Evolutionary conservation across 1,140 invertebrate species (phyloP), one percentile per base, ranked within the genome.

Genomic region (Neodiprion lecontei): DNA sequence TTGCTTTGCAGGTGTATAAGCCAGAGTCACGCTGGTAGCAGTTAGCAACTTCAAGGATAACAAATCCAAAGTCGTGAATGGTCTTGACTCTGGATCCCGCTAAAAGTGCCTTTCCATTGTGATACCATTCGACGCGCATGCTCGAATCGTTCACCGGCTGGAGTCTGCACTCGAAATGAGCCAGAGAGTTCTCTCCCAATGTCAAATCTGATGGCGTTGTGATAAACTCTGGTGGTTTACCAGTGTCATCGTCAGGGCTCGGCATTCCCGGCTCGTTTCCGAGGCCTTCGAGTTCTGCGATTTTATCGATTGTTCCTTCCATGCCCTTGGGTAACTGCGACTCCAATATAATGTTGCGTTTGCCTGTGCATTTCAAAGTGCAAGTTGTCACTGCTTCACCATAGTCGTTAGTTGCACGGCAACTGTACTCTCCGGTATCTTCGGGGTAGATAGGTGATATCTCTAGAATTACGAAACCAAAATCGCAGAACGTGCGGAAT

Each of bases 101-200:
- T 80, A 94, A 92, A 67, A 98, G 89, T 10, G 96, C 91, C 89
- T 97, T 96, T 49, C 97, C 97, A 86, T 99, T 98, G 79, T 98
- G 96, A 92, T 94, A 98, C 97, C 97, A 99, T 88, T 98, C 97
- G 14, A 99, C 96, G 78, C 94, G 91, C 94, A 98, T 95, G 74
- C 94, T 96, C 1, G 95, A 94, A 88, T 98, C 97, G 80, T 96
- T 96, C 9, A 97, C 92, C n/a, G 97, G 97, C 72, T 93, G 92
- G 23, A 98, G 87, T 65, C 95, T 92, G 78, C 96, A 97, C 89
- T 98, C 97, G 80, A 98, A 97, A 86, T 98, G 97, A 75, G 96
- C 96, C 69, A 97, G 88, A 10, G 94, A 93, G 81, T 98, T 98
- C 89, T 99, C 97, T 12, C 91, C 89, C n/a, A 98, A 87, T 14